phyloP scores from a whole-genome alignment of 2,113 vertebrate genomes.

The Pedionomus torquatus region DNA sequence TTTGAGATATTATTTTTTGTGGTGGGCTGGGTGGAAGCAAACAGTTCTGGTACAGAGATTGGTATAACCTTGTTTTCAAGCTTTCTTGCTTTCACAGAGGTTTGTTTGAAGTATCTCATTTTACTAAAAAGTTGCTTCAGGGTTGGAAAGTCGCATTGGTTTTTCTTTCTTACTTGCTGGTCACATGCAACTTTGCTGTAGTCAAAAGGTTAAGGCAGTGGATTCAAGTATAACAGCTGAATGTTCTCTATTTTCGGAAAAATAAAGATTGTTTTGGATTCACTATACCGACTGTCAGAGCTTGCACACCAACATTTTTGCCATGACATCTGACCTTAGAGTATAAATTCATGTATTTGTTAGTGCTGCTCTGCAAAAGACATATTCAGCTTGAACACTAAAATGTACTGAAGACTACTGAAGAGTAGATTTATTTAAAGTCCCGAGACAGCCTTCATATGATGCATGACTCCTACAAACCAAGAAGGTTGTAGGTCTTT shows the following conservation, averaged over 20 bases:
- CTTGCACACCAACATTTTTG: constrained; percentile 6
- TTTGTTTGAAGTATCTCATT: background rate
- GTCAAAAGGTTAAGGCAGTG: background rate
- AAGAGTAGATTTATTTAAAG: background rate
- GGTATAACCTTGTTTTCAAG: background rate
- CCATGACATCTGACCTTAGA: background rate
- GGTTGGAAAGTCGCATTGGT: background rate
- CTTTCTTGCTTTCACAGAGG: background rate
- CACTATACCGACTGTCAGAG: background rate
- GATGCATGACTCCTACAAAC: background rate
- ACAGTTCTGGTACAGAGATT: background rate
- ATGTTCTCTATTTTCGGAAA: background rate
- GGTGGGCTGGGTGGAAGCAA: background rate
- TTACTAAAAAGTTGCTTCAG: constrained; percentile 23
- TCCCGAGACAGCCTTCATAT: background rate
- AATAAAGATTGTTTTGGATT: background rate
- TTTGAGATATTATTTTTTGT: background rate
- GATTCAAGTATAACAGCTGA: constrained; percentile 10
- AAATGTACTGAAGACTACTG: background rate
- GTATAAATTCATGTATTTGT: background rate
- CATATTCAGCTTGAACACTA: background rate
- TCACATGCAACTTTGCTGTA: background rate
- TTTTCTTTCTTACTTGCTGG: background rate
- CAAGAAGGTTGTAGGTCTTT: background rate
- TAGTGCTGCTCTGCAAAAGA: background rate